Conservation (phyloP, 1,140 invertebrate genomes). For the Tetraneura akinire region DNA sequence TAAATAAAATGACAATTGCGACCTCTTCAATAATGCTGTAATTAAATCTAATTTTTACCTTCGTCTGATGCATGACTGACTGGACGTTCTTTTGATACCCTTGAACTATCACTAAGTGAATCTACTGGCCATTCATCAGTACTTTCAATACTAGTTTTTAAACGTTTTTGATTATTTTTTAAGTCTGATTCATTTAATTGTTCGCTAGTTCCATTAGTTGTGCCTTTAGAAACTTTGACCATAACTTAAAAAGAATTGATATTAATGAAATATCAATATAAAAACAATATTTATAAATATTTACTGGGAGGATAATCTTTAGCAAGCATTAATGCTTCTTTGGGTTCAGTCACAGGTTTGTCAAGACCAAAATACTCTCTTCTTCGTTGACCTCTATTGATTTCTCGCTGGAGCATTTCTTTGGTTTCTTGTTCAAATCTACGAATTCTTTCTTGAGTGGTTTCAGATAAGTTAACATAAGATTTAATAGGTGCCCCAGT, state of each 20-base stretch:
- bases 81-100: slow-evolving; percentile 31
- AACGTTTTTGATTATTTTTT: slow-evolving; percentile 35
- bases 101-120: slow-evolving; percentile 22
- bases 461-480: slow-evolving; percentile 64
- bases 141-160: slow-evolving; percentile 33
- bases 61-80: slow-evolving; percentile 31
- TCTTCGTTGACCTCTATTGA: slow-evolving; percentile 34
- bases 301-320: slow-evolving; percentile 40
- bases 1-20: slow-evolving; percentile 22
- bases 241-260: slow-evolving; percentile 21
- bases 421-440: slow-evolving; percentile 73
- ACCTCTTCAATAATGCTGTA: not conserved
- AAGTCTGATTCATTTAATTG: slow-evolving; percentile 17
- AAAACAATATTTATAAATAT: not conserved
- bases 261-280: not conserved
- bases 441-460: slow-evolving; percentile 67
- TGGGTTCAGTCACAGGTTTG: slow-evolving; percentile 1
- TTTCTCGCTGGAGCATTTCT: slow-evolving; percentile 68
- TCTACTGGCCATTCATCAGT: slow-evolving; percentile 22
- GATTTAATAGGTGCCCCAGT: slow-evolving; percentile 62
- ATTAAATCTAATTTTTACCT: slow-evolving; percentile 23
- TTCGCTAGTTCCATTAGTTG: not conserved
- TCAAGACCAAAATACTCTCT: slow-evolving; percentile 45
- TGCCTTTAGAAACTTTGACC: slow-evolving; percentile 43
- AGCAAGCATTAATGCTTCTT: slow-evolving; percentile 36